phyloP scores from a whole-genome alignment of 2,113 vertebrate species.

The Orycteropus afer region DNA sequence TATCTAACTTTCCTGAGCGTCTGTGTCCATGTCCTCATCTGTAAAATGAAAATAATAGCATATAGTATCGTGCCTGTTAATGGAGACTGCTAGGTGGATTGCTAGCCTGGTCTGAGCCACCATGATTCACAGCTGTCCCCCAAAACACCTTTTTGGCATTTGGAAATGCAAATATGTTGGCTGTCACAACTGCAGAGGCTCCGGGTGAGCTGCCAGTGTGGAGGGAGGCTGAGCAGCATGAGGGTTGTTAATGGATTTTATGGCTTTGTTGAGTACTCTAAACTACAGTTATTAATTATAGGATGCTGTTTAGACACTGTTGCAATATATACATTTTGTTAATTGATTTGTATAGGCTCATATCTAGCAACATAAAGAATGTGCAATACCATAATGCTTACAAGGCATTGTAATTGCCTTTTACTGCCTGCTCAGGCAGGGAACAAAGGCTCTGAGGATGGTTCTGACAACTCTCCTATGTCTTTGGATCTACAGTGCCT shows the following conservation, averaged over 20 bases:
- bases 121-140: not conserved
- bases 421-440: not conserved
- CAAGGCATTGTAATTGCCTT: conserved; percentile 27
- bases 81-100: not conserved
- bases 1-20: not conserved
- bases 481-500: not conserved
- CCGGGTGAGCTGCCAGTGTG: not conserved
- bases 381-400: not conserved
- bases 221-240: not conserved
- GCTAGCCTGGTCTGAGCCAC: not conserved
- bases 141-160: not conserved
- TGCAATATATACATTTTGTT: conserved; percentile 61
- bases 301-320: conserved; percentile 53
- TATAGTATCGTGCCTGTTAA: not conserved
- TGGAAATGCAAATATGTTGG: not conserved
- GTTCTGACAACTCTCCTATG: not conserved
- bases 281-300: conserved; percentile 71
- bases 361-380: conserved; percentile 50
- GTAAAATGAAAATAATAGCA: not conserved
- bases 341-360: conserved; percentile 70
- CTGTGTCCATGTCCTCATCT: not conserved
- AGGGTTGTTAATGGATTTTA: conserved; percentile 67
- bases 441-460: not conserved
- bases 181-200: not conserved
- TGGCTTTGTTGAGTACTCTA: conserved; percentile 44